Evolutionary conservation across 1,140 invertebrate species (phyloP).

Genomic region (Halyomorpha halys): DNA sequence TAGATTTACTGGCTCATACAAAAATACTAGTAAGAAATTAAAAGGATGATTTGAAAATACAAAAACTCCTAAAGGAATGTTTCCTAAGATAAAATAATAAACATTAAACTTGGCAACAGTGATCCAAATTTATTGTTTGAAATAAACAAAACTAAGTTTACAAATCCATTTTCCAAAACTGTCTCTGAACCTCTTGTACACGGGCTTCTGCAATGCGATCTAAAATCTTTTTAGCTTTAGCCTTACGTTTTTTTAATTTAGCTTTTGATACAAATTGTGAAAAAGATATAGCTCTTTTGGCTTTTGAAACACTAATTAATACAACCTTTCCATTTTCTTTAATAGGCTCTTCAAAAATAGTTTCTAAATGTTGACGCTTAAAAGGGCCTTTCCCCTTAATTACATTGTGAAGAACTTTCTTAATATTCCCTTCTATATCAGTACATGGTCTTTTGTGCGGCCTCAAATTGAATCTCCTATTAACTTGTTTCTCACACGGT

Average conservation of each 20-base stretch:
- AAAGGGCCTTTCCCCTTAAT: constrained; percentile 9
- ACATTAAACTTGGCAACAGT: too few species aligned
- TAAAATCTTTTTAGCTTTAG: constrained; percentile 12
- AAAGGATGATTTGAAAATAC: too few species aligned
- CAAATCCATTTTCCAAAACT: constrained; percentile 14
- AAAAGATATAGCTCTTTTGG: constrained; percentile 12
- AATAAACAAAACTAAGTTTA: not conserved
- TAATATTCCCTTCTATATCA: constrained; percentile 12
- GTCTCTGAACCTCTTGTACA: constrained; percentile 11
- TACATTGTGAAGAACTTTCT: constrained; percentile 8
- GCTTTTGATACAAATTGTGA: constrained; percentile 14
- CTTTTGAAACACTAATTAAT: constrained; percentile 1
- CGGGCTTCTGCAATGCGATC: constrained; percentile 5
- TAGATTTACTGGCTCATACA: too few species aligned
- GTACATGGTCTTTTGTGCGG: constrained; percentile 4
- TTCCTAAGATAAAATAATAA: too few species aligned
- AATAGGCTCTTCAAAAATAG: constrained; percentile 14
- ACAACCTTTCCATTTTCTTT: constrained; percentile 14
- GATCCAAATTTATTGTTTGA: too few species aligned
- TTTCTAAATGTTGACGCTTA: not conserved
- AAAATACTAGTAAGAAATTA: too few species aligned
- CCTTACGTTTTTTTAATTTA: constrained; percentile 5
- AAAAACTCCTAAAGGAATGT: too few species aligned
- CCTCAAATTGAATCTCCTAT: constrained; percentile 14
- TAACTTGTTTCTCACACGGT: constrained; percentile 4